Evolutionary conservation across 2,113 vertebrate species (phyloP).

Genomic region (Canis aureus): DNA sequence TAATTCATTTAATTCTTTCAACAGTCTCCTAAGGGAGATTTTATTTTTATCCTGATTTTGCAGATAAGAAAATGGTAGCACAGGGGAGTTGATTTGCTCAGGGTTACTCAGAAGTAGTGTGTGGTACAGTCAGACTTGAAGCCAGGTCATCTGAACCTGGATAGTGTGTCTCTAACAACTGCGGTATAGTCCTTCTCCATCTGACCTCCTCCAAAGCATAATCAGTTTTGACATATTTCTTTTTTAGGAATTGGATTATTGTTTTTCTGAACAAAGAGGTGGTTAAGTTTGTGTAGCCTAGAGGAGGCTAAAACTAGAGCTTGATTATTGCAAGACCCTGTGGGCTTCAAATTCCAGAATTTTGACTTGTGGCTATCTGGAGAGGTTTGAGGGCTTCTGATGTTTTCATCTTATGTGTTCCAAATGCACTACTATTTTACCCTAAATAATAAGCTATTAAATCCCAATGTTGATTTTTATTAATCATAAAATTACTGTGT

Average conservation of each 20-base stretch:
- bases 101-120: not conserved
- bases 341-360: not conserved
- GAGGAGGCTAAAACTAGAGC: not conserved
- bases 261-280: not conserved
- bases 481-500: slow-evolving; percentile 33
- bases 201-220: not conserved
- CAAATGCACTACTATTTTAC: not conserved
- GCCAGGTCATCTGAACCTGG: not conserved
- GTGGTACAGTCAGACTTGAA: not conserved
- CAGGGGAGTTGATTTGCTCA: not conserved
- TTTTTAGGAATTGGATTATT: not conserved
- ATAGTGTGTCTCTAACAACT: not conserved
- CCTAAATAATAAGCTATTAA: not conserved
- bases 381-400: not conserved
- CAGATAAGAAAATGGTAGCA: not conserved
- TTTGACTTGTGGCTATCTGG: not conserved
- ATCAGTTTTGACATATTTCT: not conserved
- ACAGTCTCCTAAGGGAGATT: not conserved
- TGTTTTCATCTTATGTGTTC: slow-evolving; percentile 1
- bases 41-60: slow-evolving; percentile 12
- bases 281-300: not conserved
- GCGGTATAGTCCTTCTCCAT: not conserved
- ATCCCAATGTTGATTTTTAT: slow-evolving; percentile 14
- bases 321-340: not conserved
- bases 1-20: not conserved